Conservation (phyloP, 2,113 vertebrate species). For the Indicator indicator region DNA sequence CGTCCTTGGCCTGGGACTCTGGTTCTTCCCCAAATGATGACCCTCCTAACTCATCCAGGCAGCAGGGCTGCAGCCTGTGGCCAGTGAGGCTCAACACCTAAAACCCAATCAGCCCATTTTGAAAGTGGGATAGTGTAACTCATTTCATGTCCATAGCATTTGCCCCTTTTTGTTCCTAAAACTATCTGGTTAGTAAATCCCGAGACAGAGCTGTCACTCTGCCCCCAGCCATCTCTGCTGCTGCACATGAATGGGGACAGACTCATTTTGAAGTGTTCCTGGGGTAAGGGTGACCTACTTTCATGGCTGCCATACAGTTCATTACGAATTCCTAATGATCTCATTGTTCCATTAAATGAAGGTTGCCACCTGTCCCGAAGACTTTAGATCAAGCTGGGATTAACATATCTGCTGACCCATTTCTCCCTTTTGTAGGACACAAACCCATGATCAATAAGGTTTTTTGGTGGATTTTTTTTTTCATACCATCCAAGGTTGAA, state of each 20-base stretch:
- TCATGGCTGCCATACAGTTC: background rate
- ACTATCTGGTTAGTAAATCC: background rate
- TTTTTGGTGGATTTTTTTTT: background rate
- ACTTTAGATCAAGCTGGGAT: constrained; percentile 56
- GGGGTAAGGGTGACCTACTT: constrained; percentile 60
- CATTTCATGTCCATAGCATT: rapidly evolving
- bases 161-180: background rate
- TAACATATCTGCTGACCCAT: constrained; percentile 37
- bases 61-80: background rate
- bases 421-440: constrained; percentile 40
- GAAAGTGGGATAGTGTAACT: background rate
- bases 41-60: background rate
- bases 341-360: constrained; percentile 60
- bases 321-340: constrained; percentile 62
- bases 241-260: background rate
- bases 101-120: background rate
- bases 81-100: background rate
- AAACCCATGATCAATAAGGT: background rate
- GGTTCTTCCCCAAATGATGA: background rate
- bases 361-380: constrained; percentile 58
- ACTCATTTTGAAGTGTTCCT: background rate
- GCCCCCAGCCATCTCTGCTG: constrained; percentile 22
- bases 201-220: background rate
- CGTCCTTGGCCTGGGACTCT: too few species aligned
- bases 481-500: background rate